Conservation (phyloP, 2,797 vertebrate species). For the Anas acuta region DNA sequence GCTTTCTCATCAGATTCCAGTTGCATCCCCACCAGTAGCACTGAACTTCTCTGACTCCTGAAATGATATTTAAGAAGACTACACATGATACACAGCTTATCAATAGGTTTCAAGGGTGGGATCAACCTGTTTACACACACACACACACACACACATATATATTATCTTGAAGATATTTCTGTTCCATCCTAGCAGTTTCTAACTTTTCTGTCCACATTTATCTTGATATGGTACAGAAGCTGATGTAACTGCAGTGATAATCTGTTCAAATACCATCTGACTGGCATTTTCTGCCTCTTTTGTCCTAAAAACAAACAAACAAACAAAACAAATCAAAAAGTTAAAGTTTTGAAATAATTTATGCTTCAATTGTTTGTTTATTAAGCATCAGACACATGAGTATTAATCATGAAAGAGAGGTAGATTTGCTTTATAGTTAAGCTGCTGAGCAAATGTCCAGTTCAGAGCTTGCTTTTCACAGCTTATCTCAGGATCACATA, state of each 20-base stretch:
- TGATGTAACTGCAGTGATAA: background rate
- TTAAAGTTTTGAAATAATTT: background rate
- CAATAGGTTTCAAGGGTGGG: background rate
- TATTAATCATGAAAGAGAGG: background rate
- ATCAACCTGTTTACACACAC: background rate
- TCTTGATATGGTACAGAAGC: background rate
- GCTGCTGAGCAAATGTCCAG: background rate
- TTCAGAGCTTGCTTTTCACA: background rate
- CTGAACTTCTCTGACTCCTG: background rate
- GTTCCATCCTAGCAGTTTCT: background rate
- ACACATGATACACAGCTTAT: background rate
- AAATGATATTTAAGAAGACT: background rate
- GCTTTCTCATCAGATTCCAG: background rate
- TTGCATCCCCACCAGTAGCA: background rate
- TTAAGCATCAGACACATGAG: background rate
- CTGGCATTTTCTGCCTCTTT: background rate
- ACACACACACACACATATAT: no score
- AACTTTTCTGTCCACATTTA: background rate
- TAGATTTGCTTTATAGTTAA: background rate
- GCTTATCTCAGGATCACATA: background rate
- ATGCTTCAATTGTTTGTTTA: background rate
- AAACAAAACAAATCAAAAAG: no score
- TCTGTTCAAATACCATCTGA: background rate
- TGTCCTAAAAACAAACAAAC: background rate
- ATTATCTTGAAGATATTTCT: background rate